Evolutionary conservation across 2,797 vertebrate genomes (phyloP), one percentile per base, ranked within the genome.

Genomic region (Champsocephalus gunnari): DNA sequence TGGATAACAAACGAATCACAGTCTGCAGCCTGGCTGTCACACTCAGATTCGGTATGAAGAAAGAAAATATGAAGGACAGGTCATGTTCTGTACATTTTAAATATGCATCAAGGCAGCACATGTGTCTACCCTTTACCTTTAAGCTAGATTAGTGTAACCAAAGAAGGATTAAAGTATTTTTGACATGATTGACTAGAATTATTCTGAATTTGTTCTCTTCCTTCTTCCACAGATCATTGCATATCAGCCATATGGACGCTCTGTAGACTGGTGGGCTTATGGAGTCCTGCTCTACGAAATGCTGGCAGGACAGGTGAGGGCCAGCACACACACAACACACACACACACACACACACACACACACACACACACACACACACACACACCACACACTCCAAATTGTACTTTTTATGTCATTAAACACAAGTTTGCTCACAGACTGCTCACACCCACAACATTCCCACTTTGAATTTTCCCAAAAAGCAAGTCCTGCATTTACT

Each of bases 251-350:
- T 99, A 99, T 4, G 96, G 96, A 32, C 94, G 94, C 71, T 98
- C 98, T 0, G 98, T 99, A 82, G 98, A 99, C 91, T 99, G 98
- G 98, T 99, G 98, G 98, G 97, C 98, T 0, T 99, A 97, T 0
- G 98, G 98, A 2, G 98, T 99, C 75, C 95, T 99, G 77, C 93
- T 99, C 17, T 99, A 98, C 0, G 98, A 99, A 89, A 99, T 99
- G 98, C 87, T 99, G 48, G 97, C 98, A 0, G 98, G 98, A 69
- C 97, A 99, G 96, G 98, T 99, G 92, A 96, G 93, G 62, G 1
- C 17, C 34, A 8, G 3, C 24, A 24, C 24, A 24, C 24, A 61
- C 44, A 64, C 28, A 64, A 24, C 24, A 24, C 24, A 61, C 44
- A 64, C 28, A 64, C 65, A 58, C 69, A 49, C 32, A 69, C 16